Conservation (phyloP, 2,888 invertebrate species). For the Phengaris arion region DNA sequence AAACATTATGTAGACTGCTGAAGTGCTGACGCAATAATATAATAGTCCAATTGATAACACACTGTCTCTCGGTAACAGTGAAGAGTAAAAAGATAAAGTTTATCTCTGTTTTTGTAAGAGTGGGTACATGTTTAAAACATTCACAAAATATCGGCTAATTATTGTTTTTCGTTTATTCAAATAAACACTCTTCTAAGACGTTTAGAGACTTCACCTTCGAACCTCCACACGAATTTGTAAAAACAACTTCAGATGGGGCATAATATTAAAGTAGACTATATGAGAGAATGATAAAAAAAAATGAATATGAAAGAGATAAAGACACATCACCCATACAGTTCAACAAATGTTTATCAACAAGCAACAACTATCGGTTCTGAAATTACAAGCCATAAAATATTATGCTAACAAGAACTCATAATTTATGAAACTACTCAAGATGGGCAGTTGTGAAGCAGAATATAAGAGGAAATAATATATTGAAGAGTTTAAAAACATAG, state of each 20-base stretch:
- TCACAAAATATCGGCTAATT: neutral
- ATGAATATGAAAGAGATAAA: no score
- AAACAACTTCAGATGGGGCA: neutral
- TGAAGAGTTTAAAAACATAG: neutral
- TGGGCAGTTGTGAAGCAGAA: no score
- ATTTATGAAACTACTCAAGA: no score
- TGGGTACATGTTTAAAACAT: neutral
- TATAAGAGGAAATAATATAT: no score
- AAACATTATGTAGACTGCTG: neutral
- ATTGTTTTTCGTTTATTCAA: neutral
- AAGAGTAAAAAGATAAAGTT: neutral
- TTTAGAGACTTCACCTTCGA: neutral
- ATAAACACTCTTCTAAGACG: neutral
- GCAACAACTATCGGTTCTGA: no score
- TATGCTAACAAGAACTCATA: no score
- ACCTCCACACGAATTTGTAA: neutral
- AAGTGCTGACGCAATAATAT: neutral
- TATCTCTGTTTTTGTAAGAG: slow-evolving; percentile 1
- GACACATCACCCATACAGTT: no score
- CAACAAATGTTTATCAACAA: no score
- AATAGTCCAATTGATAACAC: neutral
- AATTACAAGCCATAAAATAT: no score
- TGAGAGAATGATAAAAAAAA: no score
- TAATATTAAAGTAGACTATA: no score
- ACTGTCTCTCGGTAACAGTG: slow-evolving; percentile 19